A percentile compares a stretch with the other conserved stretches of the same genome.
Evolutionary conservation across 2,888 invertebrate species (phyloP).

Genomic region (Habroteleia sp.): DNA sequence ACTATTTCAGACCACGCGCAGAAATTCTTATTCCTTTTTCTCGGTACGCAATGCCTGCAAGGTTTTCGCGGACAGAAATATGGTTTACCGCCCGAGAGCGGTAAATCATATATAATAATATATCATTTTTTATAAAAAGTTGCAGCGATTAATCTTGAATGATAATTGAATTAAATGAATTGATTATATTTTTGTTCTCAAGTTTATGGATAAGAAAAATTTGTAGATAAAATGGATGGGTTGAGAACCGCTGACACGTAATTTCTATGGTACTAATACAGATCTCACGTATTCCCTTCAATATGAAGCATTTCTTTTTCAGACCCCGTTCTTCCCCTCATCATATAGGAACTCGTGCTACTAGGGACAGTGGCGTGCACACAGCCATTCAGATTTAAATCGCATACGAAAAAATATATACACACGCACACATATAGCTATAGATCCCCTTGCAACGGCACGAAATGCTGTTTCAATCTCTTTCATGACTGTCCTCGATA

Average conservation of each 20-base stretch:
- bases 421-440: conserved; percentile 58
- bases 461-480: conserved; percentile 75
- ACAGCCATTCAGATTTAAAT: conserved; percentile 80
- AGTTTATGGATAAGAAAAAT: too few relatives aligned
- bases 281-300: conserved; percentile 80
- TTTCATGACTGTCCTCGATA: conserved; percentile 68
- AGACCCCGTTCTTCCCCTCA: conserved; percentile 67
- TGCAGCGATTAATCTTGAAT: too few relatives aligned
- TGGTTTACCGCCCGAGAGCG: too few relatives aligned
- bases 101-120: too few relatives aligned
- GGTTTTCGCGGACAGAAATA: too few relatives aligned
- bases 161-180: too few relatives aligned
- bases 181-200: too few relatives aligned
- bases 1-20: too few relatives aligned
- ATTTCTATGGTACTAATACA: conserved; percentile 78
- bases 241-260: conserved; percentile 69
- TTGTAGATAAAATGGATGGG: conserved; percentile 45
- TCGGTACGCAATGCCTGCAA: too few relatives aligned
- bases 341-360: conserved; percentile 74
- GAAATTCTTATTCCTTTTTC: too few relatives aligned
- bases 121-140: too few relatives aligned
- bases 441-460: conserved; percentile 74
- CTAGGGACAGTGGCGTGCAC: conserved; percentile 74
- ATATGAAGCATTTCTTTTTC: conserved; percentile 77
- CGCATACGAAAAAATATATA: conserved; percentile 67